phyloP scores from a whole-genome alignment of 2,888 invertebrate genomes.

The Plagiodera versicolora region DNA sequence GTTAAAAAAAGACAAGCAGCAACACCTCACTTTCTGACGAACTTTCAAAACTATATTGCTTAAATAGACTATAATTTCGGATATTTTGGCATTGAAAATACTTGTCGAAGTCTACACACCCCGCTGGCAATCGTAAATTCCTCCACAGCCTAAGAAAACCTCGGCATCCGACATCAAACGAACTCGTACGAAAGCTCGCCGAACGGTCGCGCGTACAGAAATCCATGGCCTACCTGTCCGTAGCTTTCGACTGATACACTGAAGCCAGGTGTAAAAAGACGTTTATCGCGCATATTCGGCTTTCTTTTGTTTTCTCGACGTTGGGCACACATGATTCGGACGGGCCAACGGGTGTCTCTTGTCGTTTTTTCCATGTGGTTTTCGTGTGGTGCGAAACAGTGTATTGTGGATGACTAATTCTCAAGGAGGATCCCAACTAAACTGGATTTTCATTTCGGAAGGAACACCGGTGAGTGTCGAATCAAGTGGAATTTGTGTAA shows the following conservation, averaged over 20 bases:
- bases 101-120: neutral
- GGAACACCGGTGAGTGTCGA: conserved; percentile 29
- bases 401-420: conserved; percentile 9
- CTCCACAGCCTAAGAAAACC: neutral
- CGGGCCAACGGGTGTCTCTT: neutral
- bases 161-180: conserved; percentile 26
- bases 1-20: no score
- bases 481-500: no score
- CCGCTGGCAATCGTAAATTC: neutral
- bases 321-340: conserved; percentile 7
- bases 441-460: conserved; percentile 33
- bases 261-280: conserved; percentile 40
- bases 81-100: no score
- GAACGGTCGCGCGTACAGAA: conserved; percentile 25
- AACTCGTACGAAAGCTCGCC: neutral
- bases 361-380: neutral
- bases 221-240: conserved; percentile 36
- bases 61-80: no score
- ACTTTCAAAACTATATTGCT: no score
- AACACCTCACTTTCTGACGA: no score
- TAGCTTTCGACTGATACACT: conserved; percentile 19
- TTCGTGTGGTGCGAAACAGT: conserved; percentile 18
- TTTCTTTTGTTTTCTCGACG: conserved; percentile 31
- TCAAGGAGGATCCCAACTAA: conserved; percentile 22
- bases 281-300: conserved; percentile 24